phyloP scores from a whole-genome alignment of 2,888 invertebrate genomes.

The Lamellibrachia satsuma region DNA sequence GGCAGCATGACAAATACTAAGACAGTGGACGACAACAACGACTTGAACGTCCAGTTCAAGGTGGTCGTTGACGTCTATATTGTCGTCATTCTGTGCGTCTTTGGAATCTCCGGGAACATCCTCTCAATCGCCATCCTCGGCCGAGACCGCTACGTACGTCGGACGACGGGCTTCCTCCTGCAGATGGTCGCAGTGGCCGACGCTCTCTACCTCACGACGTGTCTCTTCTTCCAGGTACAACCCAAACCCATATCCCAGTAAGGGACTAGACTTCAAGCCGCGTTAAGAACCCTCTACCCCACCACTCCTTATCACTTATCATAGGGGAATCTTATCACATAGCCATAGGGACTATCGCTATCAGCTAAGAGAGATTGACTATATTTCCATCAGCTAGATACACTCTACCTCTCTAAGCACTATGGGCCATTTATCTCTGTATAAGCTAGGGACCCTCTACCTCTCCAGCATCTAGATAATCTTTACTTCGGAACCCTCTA shows the following conservation, averaged over 20 bases:
- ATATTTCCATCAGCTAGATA: too few species aligned
- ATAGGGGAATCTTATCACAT: too few species aligned
- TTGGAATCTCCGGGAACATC: conserved; percentile 42
- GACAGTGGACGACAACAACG: conserved; percentile 20
- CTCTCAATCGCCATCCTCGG: conserved; percentile 42
- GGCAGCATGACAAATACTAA: conserved; percentile 21
- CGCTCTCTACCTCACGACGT: conserved; percentile 39
- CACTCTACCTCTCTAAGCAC: too few species aligned
- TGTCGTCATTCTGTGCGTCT: conserved; percentile 39
- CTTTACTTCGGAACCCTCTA: too few species aligned
- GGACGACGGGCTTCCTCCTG: conserved; percentile 43
- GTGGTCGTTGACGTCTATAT: conserved; percentile 40
- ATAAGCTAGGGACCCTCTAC: too few species aligned
- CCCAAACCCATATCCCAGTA: too few species aligned
- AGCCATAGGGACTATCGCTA: too few species aligned
- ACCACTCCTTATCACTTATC: too few species aligned
- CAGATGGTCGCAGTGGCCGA: conserved; percentile 42
- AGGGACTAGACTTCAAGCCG: neutral
- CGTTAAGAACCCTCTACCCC: neutral
- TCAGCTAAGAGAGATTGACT: too few species aligned
- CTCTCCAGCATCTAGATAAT: too few species aligned
- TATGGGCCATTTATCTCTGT: too few species aligned
- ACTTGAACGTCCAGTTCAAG: conserved; percentile 28
- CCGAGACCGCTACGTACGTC: conserved; percentile 35
- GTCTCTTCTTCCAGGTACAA: conserved; percentile 39